Evolutionary conservation across 1,140 invertebrate genomes (phyloP), one percentile per base, ranked within the genome.

Genomic region (Archivesica marissinica): DNA sequence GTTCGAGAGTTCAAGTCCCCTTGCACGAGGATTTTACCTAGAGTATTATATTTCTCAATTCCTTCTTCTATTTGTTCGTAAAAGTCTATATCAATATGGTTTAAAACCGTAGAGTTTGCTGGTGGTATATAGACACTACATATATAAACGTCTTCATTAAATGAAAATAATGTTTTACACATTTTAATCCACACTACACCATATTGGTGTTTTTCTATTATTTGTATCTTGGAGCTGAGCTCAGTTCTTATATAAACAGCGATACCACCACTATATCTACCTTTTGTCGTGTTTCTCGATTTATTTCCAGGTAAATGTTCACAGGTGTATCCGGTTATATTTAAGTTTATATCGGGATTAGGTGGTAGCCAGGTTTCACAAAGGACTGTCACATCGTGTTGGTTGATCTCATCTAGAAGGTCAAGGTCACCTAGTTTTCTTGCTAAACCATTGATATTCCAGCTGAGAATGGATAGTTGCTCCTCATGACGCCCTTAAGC

Each of bases 141-240:
- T 20, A 75, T 30, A 52, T 75, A 75, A 7, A 35, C 33, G 54
- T 75, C 70, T 30, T 2, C 17, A 33, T 75, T 23, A 17, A 33
- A 61, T 28, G 4, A 4, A 41, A 77, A 52, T 33, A 77, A 38
- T 23, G 17, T 7, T 39, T 28, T 41, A 15, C 20, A 17, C 6
- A 77, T 17, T 61, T 61, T 77, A 39, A 77, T 2, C 75, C 75
- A 77, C 17, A 77, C 44, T 20, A 77, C 41, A 59, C 50, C 75
- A 20, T 20, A 6, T 61, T 77, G 75, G 1, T 77, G 30, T 59
- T 52, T 39, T 35, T 59, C 75, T 39, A 77, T 35, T 23, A 77
- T 25, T 23, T 17, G 20, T 54, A 77, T 25, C 17, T 59, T 25
- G 2, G 38, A 23, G 25, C 25, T 41, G 20, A 50, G 39, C 23